phyloP scores from a whole-genome alignment of 1,140 invertebrate species.

The Melitaea cinxia region DNA sequence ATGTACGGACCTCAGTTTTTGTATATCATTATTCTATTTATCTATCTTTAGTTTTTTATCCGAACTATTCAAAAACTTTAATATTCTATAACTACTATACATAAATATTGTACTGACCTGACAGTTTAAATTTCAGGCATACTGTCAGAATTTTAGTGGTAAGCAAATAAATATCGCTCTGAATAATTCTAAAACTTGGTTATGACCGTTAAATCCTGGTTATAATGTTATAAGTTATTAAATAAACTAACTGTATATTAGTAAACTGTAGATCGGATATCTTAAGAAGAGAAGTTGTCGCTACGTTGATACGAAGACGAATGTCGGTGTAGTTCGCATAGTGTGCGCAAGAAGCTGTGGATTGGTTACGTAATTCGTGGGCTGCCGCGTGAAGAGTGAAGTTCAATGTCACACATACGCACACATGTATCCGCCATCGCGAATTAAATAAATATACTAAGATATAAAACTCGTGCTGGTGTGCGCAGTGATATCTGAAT shows the following conservation, averaged over 20 bases:
- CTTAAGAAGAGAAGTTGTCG: not conserved
- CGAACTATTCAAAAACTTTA: too few species aligned
- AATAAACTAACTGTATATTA: too few species aligned
- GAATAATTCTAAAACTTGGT: too few species aligned
- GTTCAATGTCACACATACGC: conserved; percentile 78
- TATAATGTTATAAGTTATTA: too few species aligned
- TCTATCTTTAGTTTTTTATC: not conserved
- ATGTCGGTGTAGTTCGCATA: conserved; percentile 24
- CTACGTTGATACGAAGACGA: conserved; percentile 20
- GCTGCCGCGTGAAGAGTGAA: conserved; percentile 77
- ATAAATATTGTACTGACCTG: too few species aligned
- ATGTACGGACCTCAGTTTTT: not conserved
- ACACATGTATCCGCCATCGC: conserved; percentile 40
- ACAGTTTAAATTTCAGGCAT: too few species aligned
- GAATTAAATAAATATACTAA: conserved; percentile 31
- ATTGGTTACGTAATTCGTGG: conserved; percentile 71
- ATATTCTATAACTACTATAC: too few species aligned
- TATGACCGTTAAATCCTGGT: not conserved
- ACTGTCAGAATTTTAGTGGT: too few species aligned
- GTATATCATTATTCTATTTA: not conserved
- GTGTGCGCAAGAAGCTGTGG: conserved; percentile 28
- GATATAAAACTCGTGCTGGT: conserved; percentile 28
- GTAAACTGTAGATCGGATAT: too few species aligned
- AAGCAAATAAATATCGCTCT: too few species aligned
- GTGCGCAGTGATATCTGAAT: conserved; percentile 64